These are phyloP conservation scores for Hexactinellida sp. DNA, from an alignment of 37 sponge, comb jelly and placozoan species.

Conservation along the genomic window DNA sequence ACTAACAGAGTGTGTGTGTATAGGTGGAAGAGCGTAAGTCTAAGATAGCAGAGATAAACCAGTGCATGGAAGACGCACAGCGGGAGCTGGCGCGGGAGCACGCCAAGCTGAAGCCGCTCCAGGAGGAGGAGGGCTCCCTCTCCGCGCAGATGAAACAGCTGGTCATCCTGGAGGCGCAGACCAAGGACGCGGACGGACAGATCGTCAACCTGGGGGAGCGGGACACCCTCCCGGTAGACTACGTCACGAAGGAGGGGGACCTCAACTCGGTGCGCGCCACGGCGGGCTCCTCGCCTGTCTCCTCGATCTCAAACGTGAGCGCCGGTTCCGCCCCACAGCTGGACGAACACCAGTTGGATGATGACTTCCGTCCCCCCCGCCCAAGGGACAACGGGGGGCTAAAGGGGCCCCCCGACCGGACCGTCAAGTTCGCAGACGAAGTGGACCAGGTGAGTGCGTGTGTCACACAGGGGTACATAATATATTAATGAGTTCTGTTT, in stretches of 20 bases:
- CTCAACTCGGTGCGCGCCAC: conserved; percentile 18
- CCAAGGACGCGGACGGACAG: background rate
- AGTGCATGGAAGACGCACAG: background rate
- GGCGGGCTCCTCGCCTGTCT: conserved; percentile 28
- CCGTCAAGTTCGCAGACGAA: background rate
- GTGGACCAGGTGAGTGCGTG: background rate
- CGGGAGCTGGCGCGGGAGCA: background rate
- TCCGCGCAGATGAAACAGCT: conserved; percentile 17
- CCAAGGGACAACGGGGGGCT: background rate
- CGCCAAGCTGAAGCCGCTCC: background rate
- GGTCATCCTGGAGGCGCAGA: conserved; percentile 6
- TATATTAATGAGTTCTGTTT: background rate
- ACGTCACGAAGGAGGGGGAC: background rate
- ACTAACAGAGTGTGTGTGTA: background rate
- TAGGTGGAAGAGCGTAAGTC: background rate
- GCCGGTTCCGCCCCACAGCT: conserved; percentile 11
- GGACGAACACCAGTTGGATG: background rate
- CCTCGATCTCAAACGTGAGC: conserved; percentile 19
- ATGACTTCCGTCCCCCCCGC: background rate
- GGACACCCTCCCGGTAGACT: conserved; percentile 1
- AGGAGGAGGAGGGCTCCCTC: background rate
- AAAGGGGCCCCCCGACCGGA: background rate
- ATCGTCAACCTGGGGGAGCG: background rate
- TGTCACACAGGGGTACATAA: background rate
- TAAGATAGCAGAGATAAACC: background rate